Evolutionary conservation across 2,113 vertebrate species (phyloP).

Genomic region (Esox niger): DNA sequence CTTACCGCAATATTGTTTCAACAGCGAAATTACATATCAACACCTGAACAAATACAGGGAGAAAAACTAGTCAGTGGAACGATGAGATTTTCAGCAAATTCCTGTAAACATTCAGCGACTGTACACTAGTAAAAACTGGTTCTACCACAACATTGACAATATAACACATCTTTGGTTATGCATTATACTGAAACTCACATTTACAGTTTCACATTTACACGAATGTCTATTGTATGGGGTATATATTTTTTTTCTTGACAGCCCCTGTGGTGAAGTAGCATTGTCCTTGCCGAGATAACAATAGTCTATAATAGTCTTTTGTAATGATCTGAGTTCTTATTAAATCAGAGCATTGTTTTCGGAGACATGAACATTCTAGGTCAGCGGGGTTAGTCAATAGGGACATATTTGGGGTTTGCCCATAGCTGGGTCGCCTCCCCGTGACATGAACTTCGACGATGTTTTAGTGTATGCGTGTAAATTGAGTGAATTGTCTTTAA

Average conservation of each 20-base stretch:
- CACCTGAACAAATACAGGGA: no score
- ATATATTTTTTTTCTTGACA: constrained; percentile 45
- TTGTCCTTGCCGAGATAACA: constrained; percentile 9
- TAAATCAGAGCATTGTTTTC: constrained; percentile 67
- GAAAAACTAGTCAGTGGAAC: no score
- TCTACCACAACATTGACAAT: no score
- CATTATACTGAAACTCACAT: not conserved
- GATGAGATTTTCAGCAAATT: no score
- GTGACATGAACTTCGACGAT: not conserved
- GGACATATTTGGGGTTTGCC: constrained; percentile 31
- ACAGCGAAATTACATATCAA: not conserved
- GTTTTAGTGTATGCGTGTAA: not conserved
- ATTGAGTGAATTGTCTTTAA: not conserved
- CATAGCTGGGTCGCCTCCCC: constrained; percentile 54
- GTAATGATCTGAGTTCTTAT: constrained; percentile 56
- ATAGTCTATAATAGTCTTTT: constrained; percentile 29
- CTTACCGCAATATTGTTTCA: not conserved
- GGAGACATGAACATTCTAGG: constrained; percentile 55
- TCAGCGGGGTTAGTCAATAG: constrained; percentile 54
- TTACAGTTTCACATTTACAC: not conserved
- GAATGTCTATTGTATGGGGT: constrained; percentile 28
- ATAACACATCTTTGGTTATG: no score
- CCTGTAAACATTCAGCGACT: no score
- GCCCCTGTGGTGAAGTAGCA: constrained; percentile 22
- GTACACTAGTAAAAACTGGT: no score